Evolutionary conservation across 2,797 vertebrate species (phyloP).

Genomic region (Prionace glauca): DNA sequence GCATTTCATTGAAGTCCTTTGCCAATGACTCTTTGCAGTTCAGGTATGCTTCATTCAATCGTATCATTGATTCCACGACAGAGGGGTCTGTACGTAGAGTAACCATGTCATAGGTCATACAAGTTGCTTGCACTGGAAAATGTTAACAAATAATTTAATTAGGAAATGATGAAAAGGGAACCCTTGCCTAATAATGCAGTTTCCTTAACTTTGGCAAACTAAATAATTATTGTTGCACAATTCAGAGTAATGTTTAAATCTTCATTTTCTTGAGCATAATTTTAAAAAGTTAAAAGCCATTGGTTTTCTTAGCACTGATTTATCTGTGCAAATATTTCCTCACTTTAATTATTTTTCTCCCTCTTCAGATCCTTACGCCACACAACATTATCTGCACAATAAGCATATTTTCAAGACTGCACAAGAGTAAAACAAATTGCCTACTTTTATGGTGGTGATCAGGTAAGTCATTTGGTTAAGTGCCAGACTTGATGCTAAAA

Average conservation of each 20-base stretch:
- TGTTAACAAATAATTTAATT: conserved; percentile 27
- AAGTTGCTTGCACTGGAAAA: conserved; percentile 65
- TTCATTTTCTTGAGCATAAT: background rate
- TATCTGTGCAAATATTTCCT: background rate
- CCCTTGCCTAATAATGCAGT: background rate
- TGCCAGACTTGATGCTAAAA: background rate
- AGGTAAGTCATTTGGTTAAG: background rate
- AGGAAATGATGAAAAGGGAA: background rate
- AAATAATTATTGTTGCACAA: background rate
- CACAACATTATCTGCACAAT: background rate
- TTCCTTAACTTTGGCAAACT: background rate
- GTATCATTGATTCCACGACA: conserved; percentile 53
- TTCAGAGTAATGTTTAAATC: background rate
- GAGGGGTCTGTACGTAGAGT: conserved; percentile 64
- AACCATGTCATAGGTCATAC: conserved; percentile 75
- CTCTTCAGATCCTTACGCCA: background rate
- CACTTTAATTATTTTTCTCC: background rate
- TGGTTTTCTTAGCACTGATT: background rate
- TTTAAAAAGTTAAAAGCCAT: background rate
- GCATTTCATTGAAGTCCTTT: conserved; percentile 56
- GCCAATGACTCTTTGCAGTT: conserved; percentile 62
- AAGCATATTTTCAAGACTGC: background rate
- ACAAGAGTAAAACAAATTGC: background rate
- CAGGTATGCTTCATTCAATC: conserved; percentile 59
- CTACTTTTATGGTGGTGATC: background rate